Evolutionary conservation across 2,113 vertebrate species (phyloP), one percentile per base, ranked within the genome.

Genomic region (Enhydra lutris): DNA sequence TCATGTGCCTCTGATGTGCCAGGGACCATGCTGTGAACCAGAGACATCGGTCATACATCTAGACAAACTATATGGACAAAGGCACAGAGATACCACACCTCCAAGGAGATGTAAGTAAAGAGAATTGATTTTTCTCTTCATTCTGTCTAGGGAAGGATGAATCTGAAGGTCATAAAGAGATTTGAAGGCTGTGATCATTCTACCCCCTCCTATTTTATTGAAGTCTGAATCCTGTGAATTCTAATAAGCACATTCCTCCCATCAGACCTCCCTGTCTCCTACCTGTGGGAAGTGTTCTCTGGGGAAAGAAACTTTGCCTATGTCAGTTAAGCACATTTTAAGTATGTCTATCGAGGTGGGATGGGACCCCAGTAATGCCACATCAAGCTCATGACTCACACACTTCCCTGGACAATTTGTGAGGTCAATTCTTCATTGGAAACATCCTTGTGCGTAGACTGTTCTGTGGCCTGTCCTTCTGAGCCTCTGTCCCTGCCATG

Each of bases 241-340:
- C 31, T 69, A 18, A 59, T n/a, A 18, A 94, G 47, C 39, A 59
- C 29, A n/a, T 12, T 31, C 17, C 2, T 45, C 4, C 21, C 13
- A n/a, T n/a, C 20, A 26, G 47, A 42, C 9, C 2, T 34, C 59
- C 45, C 4, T 21, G 7, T 31, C 24, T 13, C 29, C 23, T 12
- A 18, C 1, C n/a, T 11, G 4, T n/a, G 52, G 42, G 29, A 20
- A 10, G 29, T 26, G n/a, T 89, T 8, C 0, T 1, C 2, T 2
- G 1, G 63, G 61, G 17, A 57, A n/a, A 3, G 34, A 31, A 23
- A 18, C 29, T 20, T 29, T 29, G 73, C 42, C 42, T 29, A 47
- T 7, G 7, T 39, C 14, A 3, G 14, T 76, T 26, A 76, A 26
- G 13, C 24, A 26, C 73, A 29, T 8, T 45, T 45, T 26, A 42